Evolutionary conservation across 1,140 invertebrate genomes (phyloP).

Genomic region (Bradynema listronoti): DNA sequence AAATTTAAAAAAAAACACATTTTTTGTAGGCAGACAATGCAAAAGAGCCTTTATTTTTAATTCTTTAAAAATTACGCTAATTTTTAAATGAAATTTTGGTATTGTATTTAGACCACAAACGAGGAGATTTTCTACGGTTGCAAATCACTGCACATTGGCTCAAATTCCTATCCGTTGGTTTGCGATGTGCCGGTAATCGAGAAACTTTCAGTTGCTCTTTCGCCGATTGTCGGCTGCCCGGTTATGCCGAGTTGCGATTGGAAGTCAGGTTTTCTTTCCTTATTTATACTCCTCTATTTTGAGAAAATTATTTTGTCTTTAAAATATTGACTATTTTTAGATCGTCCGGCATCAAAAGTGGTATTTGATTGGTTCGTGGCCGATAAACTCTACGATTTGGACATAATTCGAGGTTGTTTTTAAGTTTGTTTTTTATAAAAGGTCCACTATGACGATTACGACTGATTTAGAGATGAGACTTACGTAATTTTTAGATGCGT

Average conservation of each 20-base stretch:
- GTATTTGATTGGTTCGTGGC: no score
- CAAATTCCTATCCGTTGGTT: not conserved
- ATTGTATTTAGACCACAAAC: no score
- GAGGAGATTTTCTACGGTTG: no score
- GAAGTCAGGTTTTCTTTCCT: constrained; percentile 1
- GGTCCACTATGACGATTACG: no score
- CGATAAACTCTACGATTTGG: not conserved
- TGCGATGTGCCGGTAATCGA: constrained; percentile 7
- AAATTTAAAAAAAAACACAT: no score
- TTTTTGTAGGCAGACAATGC: no score
- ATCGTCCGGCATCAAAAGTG: no score
- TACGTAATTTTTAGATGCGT: not conserved
- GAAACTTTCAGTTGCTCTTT: constrained; percentile 8
- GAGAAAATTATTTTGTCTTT: not conserved
- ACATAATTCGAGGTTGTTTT: not conserved
- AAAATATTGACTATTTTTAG: no score
- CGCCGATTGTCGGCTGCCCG: constrained; percentile 17
- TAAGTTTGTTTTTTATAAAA: not conserved
- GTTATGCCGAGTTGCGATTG: constrained; percentile 15
- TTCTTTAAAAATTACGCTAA: no score
- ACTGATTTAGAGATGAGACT: no score
- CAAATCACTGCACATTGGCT: not conserved
- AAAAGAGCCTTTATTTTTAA: no score
- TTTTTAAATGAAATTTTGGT: no score
- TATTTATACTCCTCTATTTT: constrained; percentile 1